A percentile compares a stretch with the other conserved stretches of the same genome.
Conservation (phyloP, 1,140 invertebrate genomes). For the Chelonus insularis region DNA sequence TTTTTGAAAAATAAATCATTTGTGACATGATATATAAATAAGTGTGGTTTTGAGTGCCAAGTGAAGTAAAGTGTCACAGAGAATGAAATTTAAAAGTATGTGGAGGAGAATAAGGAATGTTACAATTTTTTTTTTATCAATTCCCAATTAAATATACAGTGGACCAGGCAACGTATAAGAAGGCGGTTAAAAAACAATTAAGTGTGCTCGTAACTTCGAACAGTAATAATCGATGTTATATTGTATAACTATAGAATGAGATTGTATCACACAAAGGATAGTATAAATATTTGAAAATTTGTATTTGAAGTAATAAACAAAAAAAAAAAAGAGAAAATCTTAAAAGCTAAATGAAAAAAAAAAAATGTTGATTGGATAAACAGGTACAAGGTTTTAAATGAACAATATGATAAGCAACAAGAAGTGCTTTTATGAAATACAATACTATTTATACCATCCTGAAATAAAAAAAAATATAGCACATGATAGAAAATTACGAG, state of each 20-base stretch:
- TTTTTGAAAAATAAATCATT: too few relatives aligned
- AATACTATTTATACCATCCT: slow-evolving; percentile 59
- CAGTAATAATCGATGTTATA: slow-evolving; percentile 11
- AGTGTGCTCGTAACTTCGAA: slow-evolving; percentile 6
- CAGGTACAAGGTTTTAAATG: slow-evolving; percentile 7
- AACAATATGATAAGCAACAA: slow-evolving; percentile 59
- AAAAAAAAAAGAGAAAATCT: slow-evolving; percentile 16
- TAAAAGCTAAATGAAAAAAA: slow-evolving; percentile 30
- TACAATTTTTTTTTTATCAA: neutral
- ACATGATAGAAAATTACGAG: slow-evolving; percentile 31
- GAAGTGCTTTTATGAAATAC: slow-evolving; percentile 59
- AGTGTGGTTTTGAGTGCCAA: slow-evolving; percentile 5
- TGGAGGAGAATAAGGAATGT: neutral
- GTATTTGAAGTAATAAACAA: neutral
- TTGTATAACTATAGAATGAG: slow-evolving; percentile 3
- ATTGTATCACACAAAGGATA: slow-evolving; percentile 29
- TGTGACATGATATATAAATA: too few relatives aligned
- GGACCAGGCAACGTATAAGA: slow-evolving; percentile 20
- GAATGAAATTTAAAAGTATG: neutral
- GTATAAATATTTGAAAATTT: slow-evolving; percentile 25
- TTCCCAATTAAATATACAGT: neutral
- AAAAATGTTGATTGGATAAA: slow-evolving; percentile 25
- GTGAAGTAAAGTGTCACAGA: neutral
- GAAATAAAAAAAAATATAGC: slow-evolving; percentile 36
- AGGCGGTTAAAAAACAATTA: neutral